Base-by-base conservation (phyloP, 2,113 vertebrate genomes). In the Chrysemys picta region DNA sequence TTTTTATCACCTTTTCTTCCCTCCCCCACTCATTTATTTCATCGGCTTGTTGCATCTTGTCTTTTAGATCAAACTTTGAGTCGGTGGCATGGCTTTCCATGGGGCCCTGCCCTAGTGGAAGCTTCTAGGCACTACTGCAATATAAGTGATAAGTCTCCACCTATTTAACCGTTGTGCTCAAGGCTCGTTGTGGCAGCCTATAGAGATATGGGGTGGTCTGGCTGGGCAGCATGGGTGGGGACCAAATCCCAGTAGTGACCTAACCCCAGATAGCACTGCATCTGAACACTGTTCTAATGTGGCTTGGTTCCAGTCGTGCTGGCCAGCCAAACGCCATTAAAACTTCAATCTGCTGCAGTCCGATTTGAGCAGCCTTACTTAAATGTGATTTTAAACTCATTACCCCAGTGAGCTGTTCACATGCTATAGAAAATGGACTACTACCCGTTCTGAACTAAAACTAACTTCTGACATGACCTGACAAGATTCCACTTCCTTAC, bases 111-210 rank as follows among this genome's bases (percentile, higher is more conserved):
- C 45, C 57, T 62, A 2, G 27, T 9, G 13, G 42, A 45, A 85
- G 2, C 27, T 42, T 27, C 57, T 86, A 0, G 5, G 69, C 11
- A 0, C 38, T 27, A 2, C 76, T 13, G 42, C 0, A 0, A 1
- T 10, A 12, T 79, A 69, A 62, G 69, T 11, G 5, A 47, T 1
- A 3, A 27, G 76, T 80, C 47, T 16, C 53, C 49, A 56, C 22
- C 3, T 3, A 24, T 89, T n/a, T 1, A 42, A 29, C 1, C 16
- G 13, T 45, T 25, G 72, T 27, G 42, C 72, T 45, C 11, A 8
- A 47, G 53, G 35, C 54, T 25, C 50, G 35, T 21, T 31, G 35
- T 75, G 38, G 49, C 4, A 38, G 50, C 52, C 3, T 50, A 1
- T 0, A 0, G 16, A 78, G 31, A 4, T 79, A 75, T 13, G 49